phyloP scores from a whole-genome alignment of 1,140 invertebrate species.

The Drosophila virilis region DNA sequence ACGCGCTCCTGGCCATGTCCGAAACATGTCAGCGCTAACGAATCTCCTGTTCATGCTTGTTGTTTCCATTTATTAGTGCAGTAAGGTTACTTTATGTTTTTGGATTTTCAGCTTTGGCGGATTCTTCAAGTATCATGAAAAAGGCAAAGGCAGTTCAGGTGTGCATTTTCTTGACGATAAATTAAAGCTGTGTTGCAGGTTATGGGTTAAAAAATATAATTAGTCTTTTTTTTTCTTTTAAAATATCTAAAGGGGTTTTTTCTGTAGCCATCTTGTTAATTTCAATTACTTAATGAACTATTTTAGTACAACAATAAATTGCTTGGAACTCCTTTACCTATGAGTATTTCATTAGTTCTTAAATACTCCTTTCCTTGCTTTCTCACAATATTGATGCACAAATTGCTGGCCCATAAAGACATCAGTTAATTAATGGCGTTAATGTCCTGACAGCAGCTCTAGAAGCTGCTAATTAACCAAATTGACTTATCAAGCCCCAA shows the following conservation, averaged over 20 bases:
- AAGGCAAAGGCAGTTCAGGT: conserved; percentile 39
- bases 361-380: background rate
- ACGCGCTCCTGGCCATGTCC: conserved; percentile 34
- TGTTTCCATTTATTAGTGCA: conserved; percentile 4
- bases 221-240: background rate
- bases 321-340: background rate
- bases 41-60: background rate
- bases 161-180: background rate
- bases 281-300: conserved; percentile 16
- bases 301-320: background rate
- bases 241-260: background rate
- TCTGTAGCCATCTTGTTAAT: background rate
- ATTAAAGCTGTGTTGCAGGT: background rate
- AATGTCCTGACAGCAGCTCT: conserved; percentile 54
- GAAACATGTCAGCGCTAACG: background rate
- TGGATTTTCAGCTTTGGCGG: conserved; percentile 11
- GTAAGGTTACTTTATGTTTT: conserved; percentile 30
- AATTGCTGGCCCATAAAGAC: conserved; percentile 52
- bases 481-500: conserved; percentile 66
- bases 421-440: conserved; percentile 76
- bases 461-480: conserved; percentile 67
- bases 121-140: conserved; percentile 31
- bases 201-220: too few relatives aligned
- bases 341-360: background rate
- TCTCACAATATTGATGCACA: conserved; percentile 29